Evolutionary conservation across 2,888 invertebrate genomes (phyloP).

Genomic region (Ophion obscuratus): DNA sequence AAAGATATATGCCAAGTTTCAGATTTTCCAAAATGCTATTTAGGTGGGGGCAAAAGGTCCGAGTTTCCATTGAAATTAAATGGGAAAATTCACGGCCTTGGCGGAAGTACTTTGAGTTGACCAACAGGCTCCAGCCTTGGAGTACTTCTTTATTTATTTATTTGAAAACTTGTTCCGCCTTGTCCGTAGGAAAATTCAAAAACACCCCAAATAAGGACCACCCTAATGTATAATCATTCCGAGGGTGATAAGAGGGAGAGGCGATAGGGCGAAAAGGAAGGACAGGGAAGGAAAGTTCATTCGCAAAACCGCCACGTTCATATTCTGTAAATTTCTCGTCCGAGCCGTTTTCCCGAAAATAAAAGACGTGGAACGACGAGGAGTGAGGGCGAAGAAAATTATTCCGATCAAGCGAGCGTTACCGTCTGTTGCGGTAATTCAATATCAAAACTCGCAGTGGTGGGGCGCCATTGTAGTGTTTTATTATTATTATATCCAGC

Average conservation of each 20-base stretch:
- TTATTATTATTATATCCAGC: slow-evolving; percentile 31
- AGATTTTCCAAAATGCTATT: too few species aligned
- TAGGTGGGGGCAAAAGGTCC: too few species aligned
- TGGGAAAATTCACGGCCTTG: too few species aligned
- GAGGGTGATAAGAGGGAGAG: background rate
- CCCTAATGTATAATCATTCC: too few species aligned
- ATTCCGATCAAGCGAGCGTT: slow-evolving; percentile 41
- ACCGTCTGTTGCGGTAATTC: slow-evolving; percentile 54
- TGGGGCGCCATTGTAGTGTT: slow-evolving; percentile 23
- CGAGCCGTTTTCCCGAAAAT: background rate
- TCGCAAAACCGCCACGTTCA: slow-evolving; percentile 45
- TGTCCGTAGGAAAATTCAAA: too few species aligned
- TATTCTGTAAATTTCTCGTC: slow-evolving; percentile 36
- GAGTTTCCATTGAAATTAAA: too few species aligned
- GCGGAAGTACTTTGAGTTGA: too few species aligned
- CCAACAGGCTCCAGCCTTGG: too few species aligned
- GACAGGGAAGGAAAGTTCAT: slow-evolving; percentile 7
- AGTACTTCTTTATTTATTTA: too few species aligned
- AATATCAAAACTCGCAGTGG: slow-evolving; percentile 38
- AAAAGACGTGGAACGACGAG: background rate
- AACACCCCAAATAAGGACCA: too few species aligned
- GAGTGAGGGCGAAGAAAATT: slow-evolving; percentile 41
- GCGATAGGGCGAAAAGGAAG: background rate
- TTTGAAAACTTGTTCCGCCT: too few species aligned
- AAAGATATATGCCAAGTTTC: too few species aligned